Conservation (phyloP, 2,888 invertebrate species). For the Nymphalis c-album region DNA sequence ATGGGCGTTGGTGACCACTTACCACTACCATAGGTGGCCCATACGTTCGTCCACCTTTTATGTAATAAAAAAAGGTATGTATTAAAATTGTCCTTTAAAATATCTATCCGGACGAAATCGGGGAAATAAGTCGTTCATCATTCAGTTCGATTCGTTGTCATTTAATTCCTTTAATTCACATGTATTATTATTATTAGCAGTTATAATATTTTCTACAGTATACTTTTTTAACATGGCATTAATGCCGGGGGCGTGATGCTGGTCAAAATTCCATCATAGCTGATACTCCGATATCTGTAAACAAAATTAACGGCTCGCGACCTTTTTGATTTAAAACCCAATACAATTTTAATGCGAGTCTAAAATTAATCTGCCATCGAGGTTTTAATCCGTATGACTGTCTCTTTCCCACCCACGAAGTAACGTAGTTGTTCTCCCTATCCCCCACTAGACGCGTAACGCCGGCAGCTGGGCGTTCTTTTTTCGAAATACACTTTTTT, state of each 20-base stretch:
- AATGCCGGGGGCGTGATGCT: not conserved
- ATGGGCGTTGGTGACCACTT: no score
- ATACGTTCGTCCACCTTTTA: no score
- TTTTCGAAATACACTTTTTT: constrained; percentile 62
- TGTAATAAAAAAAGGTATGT: no score
- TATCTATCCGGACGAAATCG: no score
- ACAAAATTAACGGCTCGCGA: constrained; percentile 61
- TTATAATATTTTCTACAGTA: no score
- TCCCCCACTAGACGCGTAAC: constrained; percentile 66
- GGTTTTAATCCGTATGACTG: constrained; percentile 59
- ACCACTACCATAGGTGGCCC: no score
- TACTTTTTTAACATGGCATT: no score
- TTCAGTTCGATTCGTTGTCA: no score
- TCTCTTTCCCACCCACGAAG: constrained; percentile 53
- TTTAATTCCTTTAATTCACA: no score
- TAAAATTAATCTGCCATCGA: constrained; percentile 69
- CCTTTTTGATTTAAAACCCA: constrained; percentile 64
- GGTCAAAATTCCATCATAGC: constrained; percentile 26
- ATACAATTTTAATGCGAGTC: constrained; percentile 67
- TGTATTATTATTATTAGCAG: no score
- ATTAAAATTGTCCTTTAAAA: no score
- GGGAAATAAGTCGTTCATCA: no score
- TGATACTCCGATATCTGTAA: constrained; percentile 52
- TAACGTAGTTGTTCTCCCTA: constrained; percentile 45
- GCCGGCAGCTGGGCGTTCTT: constrained; percentile 75